These are phyloP conservation scores for Catalaphyllia jardinei DNA, from an alignment of 64 coral and sea anemone species.

Conservation along the genomic window DNA sequence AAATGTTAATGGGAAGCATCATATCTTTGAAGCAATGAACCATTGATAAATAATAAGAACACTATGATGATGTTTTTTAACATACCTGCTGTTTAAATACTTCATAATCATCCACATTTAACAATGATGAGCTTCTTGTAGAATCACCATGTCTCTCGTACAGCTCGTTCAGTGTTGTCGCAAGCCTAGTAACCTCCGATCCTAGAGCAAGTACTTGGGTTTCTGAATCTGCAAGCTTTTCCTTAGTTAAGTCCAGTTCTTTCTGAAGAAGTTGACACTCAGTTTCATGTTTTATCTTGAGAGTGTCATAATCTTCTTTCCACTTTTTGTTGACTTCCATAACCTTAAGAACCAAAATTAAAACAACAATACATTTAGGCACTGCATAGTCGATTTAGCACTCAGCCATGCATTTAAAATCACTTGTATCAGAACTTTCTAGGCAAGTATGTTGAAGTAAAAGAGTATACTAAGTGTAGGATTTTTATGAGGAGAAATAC, in stretches of 20 bases:
- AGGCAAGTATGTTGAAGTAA: background rate
- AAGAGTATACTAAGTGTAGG: background rate
- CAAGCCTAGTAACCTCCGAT: constrained; percentile 83
- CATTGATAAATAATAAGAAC: background rate
- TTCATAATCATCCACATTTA: constrained; percentile 65
- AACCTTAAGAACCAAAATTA: constrained; percentile 46
- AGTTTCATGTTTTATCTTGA: constrained; percentile 60
- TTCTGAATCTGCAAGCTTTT: constrained; percentile 83
- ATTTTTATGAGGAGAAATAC: too few relatives aligned
- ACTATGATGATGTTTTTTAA: background rate
- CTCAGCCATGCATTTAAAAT: too few relatives aligned
- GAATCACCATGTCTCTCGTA: constrained; percentile 26
- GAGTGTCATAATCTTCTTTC: constrained; percentile 83
- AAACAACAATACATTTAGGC: background rate
- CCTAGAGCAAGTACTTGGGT: constrained; percentile 85
- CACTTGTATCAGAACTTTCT: too few relatives aligned
- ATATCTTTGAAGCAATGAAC: too few relatives aligned
- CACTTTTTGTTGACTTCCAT: constrained; percentile 85
- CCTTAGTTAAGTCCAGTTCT: constrained; percentile 66
- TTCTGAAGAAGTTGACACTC: constrained; percentile 61
- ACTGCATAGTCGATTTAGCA: too few relatives aligned
- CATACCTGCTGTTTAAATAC: constrained; percentile 76
- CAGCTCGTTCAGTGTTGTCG: constrained; percentile 56
- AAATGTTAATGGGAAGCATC: too few relatives aligned
- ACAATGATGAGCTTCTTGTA: background rate